Conservation (phyloP, 1,140 invertebrate genomes). For the Paraescarpia echinospica region DNA sequence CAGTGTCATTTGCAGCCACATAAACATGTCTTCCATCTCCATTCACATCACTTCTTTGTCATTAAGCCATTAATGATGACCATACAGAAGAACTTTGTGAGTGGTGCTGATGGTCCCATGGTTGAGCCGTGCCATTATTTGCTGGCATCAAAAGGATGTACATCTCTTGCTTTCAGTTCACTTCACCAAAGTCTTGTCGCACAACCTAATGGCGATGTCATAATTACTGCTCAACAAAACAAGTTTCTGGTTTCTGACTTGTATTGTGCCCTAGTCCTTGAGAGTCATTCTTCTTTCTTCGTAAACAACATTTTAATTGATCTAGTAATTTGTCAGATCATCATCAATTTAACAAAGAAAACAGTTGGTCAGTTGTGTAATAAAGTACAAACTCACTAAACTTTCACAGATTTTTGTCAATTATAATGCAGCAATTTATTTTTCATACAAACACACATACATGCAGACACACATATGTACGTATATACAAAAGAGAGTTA, state of each 20-base stretch:
- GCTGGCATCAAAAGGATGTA: neutral
- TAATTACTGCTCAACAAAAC: neutral
- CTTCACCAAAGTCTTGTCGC: too few species aligned
- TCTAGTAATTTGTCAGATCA: neutral
- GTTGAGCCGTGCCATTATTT: neutral
- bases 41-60: neutral
- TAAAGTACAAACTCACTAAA: neutral
- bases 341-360: neutral
- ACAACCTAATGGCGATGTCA: neutral
- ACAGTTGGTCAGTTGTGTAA: neutral
- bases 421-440: neutral
- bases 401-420: neutral
- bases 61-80: neutral
- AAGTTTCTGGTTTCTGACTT: neutral
- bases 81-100: neutral
- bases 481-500: too few species aligned
- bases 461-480: neutral
- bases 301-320: slow-evolving; percentile 3
- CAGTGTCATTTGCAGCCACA: neutral
- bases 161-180: neutral
- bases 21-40: neutral
- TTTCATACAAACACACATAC: too few species aligned
- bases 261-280: neutral
- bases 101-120: neutral
- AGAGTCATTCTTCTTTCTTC: neutral